Base-by-base conservation (phyloP, 2,888 invertebrate species). In the Eustalomyia histrio region DNA sequence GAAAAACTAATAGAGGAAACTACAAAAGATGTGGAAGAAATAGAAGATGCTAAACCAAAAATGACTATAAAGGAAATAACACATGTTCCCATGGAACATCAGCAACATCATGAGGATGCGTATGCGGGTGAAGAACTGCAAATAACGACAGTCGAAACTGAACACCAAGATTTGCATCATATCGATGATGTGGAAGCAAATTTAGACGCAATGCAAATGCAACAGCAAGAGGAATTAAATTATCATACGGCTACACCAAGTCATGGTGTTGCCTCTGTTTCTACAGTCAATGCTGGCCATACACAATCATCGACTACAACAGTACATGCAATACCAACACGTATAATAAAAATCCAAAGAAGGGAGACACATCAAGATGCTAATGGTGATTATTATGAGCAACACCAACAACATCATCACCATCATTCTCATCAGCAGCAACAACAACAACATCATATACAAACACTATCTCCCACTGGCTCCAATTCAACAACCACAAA, bases 21-120 rank as follows among this genome's bases (percentile, higher is more conserved):
- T 55, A 90, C 90, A 73, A 90, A 90, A 86, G 90, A 90, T 79
- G 89, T 90, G n/a, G 90, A 90, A 9, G 90, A 90, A 76, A 86
- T 88, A 7, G 89, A 90, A 35, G 90, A 89, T 5, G 83, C 86
- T 6, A 90, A 90, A 74, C 86, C 88, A 58, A 89, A 90, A 78
- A 83, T 89, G 43, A 82, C 60, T 10, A 82, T 86, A 10, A 89
- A 89, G 35, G 87, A 87, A 53, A 82, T 88, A 0, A 84, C 29
- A 6, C 29, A 61, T 29, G 79, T 86, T 8, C 84, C 88, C 0
- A 82, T 88, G 68, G 87, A 87, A 3, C 85, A 85, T 29, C 86
- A 85, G n/a, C 72, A 60, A 39, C 85, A 88, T 18, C 73, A 83
- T 4, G 80, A 83, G 3, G 87, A 88, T 12, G 63, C 75, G 29